phyloP scores from a whole-genome alignment of 1,140 invertebrate species.

The Drosophila bocki region DNA sequence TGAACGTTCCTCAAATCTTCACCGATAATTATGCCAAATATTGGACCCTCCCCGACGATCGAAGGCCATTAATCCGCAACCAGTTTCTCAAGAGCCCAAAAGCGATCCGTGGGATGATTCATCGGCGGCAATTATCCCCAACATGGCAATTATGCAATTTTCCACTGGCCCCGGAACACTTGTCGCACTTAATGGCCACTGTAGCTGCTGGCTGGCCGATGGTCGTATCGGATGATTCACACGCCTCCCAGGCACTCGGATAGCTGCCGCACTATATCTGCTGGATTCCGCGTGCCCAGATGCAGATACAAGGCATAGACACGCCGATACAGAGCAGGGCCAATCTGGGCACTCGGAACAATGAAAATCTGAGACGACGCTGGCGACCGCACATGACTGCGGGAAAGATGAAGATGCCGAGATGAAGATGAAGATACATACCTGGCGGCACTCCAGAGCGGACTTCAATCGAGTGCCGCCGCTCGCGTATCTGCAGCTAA shows the following conservation, averaged over 20 bases:
- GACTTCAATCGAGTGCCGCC: constrained; percentile 53
- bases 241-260: constrained; percentile 22
- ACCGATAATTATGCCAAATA: constrained; percentile 21
- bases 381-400: constrained; percentile 63
- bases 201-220: constrained; percentile 18
- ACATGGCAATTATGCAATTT: constrained; percentile 75
- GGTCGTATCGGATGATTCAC: constrained; percentile 65
- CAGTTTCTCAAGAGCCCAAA: constrained; percentile 19
- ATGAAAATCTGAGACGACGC: constrained; percentile 60
- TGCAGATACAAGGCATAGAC: constrained; percentile 34
- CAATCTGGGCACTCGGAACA: constrained; percentile 61
- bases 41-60: constrained; percentile 18
- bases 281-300: constrained; percentile 33
- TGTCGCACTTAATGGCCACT: constrained; percentile 66
- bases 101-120: constrained; percentile 47
- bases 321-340: constrained; percentile 9
- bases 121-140: constrained; percentile 44
- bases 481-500: constrained; percentile 62
- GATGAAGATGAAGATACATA: constrained; percentile 66
- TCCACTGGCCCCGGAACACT: constrained; percentile 59
- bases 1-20: constrained; percentile 10
- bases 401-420: constrained; percentile 47
- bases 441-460: constrained; percentile 59
- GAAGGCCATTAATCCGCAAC: constrained; percentile 33
- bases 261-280: constrained; percentile 24